Base-by-base conservation (phyloP, 2,888 invertebrate genomes). In the Lymantria dispar region DNA sequence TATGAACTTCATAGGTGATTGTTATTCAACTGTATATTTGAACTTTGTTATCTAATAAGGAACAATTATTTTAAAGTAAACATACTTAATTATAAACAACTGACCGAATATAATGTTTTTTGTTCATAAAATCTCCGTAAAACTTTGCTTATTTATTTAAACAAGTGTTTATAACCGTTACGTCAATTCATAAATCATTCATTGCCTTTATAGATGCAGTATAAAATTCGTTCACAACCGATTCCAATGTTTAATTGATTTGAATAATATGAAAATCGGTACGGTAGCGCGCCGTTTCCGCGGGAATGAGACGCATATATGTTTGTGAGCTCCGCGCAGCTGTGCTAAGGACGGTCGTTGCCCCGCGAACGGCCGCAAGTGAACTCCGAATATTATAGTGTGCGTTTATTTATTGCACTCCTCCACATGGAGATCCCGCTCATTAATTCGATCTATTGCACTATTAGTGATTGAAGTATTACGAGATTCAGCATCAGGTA, bases 261-360 rank as follows among this genome's bases (percentile, higher is more conserved):
- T 67, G 64, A 70, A 72, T 71, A 69, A 54, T 63, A 68, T 70
- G 70, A 62, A 66, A 69, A 75, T 68, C 59, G 56, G 69, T 63
- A 62, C 63, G 71, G 68, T 68, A 74, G 73, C 69, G 74, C 72
- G 77, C 78, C 64, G 78, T 66, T 76, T 78, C 78, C 73, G 84
- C 67, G 72, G 70, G 85, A 90, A 68, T 58, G 83, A 76, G 89
- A 90, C 70, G 59, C 80, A 38, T 54, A 56, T 73, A 78, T 47
- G 70, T 80, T 72, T 76, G 83, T 80, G 66, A 74, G 85, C 70
- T 72, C 74, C 83, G 79, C 79, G 76, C 83, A 80, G 82, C 78
- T 79, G 81, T 82, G 86, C 83, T 91, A 91, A 91, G 91, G 91
- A 91, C 91, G 91, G 91, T 90, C 88, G 91, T 87, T 88, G 88